These are phyloP conservation scores for Poecile montanus DNA, from an alignment of 2,797 vertebrate genomes.

Conservation along the genomic window DNA sequence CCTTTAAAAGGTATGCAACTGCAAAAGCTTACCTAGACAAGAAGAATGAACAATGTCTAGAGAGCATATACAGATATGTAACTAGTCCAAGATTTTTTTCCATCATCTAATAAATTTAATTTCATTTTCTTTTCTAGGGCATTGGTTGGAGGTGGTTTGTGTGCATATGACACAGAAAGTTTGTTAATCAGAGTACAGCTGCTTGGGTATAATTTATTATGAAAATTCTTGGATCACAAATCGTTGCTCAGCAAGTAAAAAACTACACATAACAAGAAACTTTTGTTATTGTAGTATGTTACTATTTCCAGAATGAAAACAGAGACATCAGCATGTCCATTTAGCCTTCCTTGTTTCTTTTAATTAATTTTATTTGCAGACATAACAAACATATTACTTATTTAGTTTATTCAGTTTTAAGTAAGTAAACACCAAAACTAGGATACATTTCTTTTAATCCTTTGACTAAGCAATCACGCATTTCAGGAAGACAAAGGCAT, in stretches of 20 bases:
- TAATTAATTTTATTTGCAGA: constrained; percentile 66
- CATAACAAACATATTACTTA: constrained; percentile 62
- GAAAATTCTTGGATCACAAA: neutral
- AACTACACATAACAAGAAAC: constrained; percentile 18
- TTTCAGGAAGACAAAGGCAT: constrained; percentile 55
- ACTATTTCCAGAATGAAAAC: constrained; percentile 65
- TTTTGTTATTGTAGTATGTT: constrained; percentile 45
- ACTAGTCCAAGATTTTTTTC: neutral
- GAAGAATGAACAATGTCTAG: neutral
- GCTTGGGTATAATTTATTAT: neutral
- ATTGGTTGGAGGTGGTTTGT: neutral
- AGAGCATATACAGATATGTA: neutral
- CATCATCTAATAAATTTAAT: neutral
- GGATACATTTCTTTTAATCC: constrained; percentile 54
- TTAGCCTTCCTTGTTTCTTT: constrained; percentile 54
- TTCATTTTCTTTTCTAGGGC: neutral
- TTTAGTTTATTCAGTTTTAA: constrained; percentile 46
- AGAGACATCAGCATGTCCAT: constrained; percentile 27
- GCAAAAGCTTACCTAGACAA: neutral
- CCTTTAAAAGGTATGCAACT: neutral
- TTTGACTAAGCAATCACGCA: constrained; percentile 61
- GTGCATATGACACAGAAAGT: neutral
- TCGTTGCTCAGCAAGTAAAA: constrained; percentile 16
- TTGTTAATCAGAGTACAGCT: neutral
- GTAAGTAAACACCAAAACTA: constrained; percentile 62